These are phyloP conservation scores for Tipula helvola DNA, from an alignment of 2,888 invertebrate genomes.

Conservation along the genomic window DNA sequence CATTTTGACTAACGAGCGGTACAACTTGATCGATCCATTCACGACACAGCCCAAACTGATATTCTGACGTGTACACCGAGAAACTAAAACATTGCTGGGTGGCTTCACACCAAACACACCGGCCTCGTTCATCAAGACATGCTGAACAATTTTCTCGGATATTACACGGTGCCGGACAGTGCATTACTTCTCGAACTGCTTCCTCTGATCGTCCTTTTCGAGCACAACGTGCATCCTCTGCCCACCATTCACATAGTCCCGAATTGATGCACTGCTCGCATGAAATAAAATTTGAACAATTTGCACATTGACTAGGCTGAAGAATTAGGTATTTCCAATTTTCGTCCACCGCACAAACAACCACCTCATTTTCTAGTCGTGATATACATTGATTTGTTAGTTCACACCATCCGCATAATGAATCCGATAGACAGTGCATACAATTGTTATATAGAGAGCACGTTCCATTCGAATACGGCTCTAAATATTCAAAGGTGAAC, in stretches of 20 bases:
- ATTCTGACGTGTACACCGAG: slow-evolving; percentile 89
- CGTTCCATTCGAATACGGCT: slow-evolving; percentile 71
- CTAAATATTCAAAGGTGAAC: slow-evolving; percentile 78
- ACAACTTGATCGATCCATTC: slow-evolving; percentile 84
- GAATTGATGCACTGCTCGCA: slow-evolving; percentile 70
- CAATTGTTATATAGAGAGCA: slow-evolving; percentile 73
- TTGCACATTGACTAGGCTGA: slow-evolving; percentile 70
- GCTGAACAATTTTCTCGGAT: slow-evolving; percentile 61
- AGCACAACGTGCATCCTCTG: slow-evolving; percentile 74
- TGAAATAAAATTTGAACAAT: slow-evolving; percentile 80
- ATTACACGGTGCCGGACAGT: slow-evolving; percentile 75
- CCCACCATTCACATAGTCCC: slow-evolving; percentile 87
- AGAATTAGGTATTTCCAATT: slow-evolving; percentile 68
- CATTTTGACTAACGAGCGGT: slow-evolving; percentile 29
- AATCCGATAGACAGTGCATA: slow-evolving; percentile 74
- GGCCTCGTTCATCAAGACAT: slow-evolving; percentile 72
- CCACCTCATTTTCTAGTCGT: slow-evolving; percentile 52
- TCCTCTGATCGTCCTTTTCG: slow-evolving; percentile 61
- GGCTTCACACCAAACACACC: slow-evolving; percentile 94
- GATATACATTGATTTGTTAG: slow-evolving; percentile 56
- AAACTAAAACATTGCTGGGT: slow-evolving; percentile 87
- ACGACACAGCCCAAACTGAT: slow-evolving; percentile 83
- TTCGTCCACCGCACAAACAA: slow-evolving; percentile 37
- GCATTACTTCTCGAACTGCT: slow-evolving; percentile 46
- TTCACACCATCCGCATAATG: slow-evolving; percentile 88